Base-by-base conservation (phyloP, 1,140 invertebrate species). In the Calycopis cecrops region DNA sequence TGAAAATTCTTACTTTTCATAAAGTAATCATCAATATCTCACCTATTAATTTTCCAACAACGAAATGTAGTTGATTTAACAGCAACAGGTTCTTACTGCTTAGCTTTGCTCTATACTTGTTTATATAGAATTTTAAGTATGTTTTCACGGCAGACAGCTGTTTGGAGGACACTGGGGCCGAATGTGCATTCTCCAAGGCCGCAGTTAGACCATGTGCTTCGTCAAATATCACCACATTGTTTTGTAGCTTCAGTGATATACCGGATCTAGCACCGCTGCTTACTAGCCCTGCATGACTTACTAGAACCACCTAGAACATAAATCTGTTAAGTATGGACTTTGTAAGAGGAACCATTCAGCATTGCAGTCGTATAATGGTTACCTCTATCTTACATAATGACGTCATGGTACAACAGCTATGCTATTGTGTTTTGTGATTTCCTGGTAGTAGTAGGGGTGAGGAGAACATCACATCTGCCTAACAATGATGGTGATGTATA, bases 121-220 rank as follows among this genome's bases (percentile, higher is more conserved):
- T 90, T 63, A 93, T 92, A 88, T 99, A 99, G 65, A 92, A 91
- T 14, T 88, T 88, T 9, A 99, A 76, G 74, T 96, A 94, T 42
- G 90, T 91, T 48, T 91, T 91, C 52, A 93, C 92, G 61, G 92
- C 88, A 11, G 90, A 68, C 53, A 95, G 86, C 82, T 96, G 93
- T 66, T 87, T 85, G 0, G 90, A 91, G 17, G 84, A 91, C 33
- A 98, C 81, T 52, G 93, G 91, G 1, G 91, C 90, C 69, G 94
- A 95, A 75, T 99, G 91, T 65, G 98, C 95, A 71, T 93, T 92
- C 57, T 94, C 92, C 58, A 99, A 93, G 0, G 97, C 94, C 58
- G 99, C 96, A 14, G 98, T 87, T 6, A 99, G 89, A 89, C 99
- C 99, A 69, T 99, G 98, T 7, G 98, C 98, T 88, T 99, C 98